Percentiles rank a stretch among this genome's conserved stretches.
These are phyloP conservation scores for Campoletis sonorensis DNA, from an alignment of 1,140 invertebrate species.

Conservation along the genomic window DNA sequence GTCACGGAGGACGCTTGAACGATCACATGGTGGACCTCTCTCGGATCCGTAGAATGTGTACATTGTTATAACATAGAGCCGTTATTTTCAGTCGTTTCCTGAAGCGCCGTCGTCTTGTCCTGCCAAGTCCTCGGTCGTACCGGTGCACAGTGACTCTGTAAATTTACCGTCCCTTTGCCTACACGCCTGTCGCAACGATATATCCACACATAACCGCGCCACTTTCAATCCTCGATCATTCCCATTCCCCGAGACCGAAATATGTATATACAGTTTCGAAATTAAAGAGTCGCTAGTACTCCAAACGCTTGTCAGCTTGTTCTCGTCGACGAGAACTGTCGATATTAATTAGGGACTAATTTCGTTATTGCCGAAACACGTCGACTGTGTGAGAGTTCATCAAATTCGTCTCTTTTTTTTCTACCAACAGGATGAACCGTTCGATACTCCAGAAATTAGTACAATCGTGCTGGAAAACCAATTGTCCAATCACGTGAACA, in stretches of 20 bases:
- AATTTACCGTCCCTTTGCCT: slow-evolving; percentile 48
- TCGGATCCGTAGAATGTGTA: slow-evolving; percentile 21
- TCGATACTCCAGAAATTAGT: not conserved
- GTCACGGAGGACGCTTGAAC: not conserved
- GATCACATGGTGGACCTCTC: not conserved
- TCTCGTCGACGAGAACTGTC: slow-evolving; percentile 59
- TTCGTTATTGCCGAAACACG: slow-evolving; percentile 57
- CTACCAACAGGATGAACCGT: slow-evolving; percentile 50
- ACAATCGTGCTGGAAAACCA: slow-evolving; percentile 53
- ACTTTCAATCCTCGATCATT: not conserved
- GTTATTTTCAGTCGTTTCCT: slow-evolving; percentile 34
- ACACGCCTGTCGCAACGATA: slow-evolving; percentile 6
- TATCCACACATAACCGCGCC: not conserved
- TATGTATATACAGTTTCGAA: not conserved
- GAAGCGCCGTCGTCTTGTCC: slow-evolving; percentile 41
- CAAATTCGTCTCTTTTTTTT: slow-evolving; percentile 23
- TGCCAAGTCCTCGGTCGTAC: slow-evolving; percentile 10
- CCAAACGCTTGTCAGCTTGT: slow-evolving; percentile 61
- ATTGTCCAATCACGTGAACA: not conserved
- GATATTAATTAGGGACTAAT: slow-evolving; percentile 69
- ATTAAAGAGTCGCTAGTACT: not conserved
- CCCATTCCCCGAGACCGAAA: not conserved
- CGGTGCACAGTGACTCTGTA: slow-evolving; percentile 59
- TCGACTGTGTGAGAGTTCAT: not conserved
- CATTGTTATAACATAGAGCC: slow-evolving; percentile 32